Base-by-base conservation (phyloP, 2,888 invertebrate genomes). In the Drosophila neonasuta region DNA sequence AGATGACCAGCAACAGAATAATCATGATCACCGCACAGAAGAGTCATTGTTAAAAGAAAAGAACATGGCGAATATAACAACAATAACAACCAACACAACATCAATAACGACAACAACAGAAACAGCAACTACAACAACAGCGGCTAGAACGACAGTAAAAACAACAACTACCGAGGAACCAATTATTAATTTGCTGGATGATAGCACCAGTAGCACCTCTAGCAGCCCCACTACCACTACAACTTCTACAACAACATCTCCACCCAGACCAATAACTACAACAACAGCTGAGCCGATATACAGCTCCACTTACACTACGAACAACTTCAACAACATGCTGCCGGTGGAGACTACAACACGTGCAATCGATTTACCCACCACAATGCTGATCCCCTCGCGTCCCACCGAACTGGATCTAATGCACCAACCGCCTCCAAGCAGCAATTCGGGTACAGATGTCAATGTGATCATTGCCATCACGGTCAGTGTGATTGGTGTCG, bases 391-490 rank as follows among this genome's bases (percentile, higher is more conserved):
- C 52, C 74, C 82, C 2, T 45, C 74, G 1, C 59, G 66, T 17
- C 64, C 86, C 64, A 74, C 71, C 65, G 87, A 79, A 42, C 17
- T 81, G 62, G 70, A 74, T 17, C 79, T 79, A 32, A 75, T 86
- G 67, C 88, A 87, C 54, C 77, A 83, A 24, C 78, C 87, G 7
- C 71, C 79, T 0, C 36, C 36, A n/a, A 11, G 11, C 2, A 80
- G 79, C 50, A 89, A 55, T 46, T 48, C 39, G 5, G 77, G 81
- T 88, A 91, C 92, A 3, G 93, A 93, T 45, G 93, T 93, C 0
- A 95, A 95, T 60, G 95, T 95, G 5, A 94, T 96, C 54, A 95
- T 96, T 10, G 96, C 96, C 11, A 95, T 96, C 66, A 94, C 95
- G 7, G 95, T 97, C 65, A 95, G 96, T 74, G 94, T 95, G 10